Conservation (phyloP, 64 coral and sea anemone species). For the Trachythela sp. region DNA sequence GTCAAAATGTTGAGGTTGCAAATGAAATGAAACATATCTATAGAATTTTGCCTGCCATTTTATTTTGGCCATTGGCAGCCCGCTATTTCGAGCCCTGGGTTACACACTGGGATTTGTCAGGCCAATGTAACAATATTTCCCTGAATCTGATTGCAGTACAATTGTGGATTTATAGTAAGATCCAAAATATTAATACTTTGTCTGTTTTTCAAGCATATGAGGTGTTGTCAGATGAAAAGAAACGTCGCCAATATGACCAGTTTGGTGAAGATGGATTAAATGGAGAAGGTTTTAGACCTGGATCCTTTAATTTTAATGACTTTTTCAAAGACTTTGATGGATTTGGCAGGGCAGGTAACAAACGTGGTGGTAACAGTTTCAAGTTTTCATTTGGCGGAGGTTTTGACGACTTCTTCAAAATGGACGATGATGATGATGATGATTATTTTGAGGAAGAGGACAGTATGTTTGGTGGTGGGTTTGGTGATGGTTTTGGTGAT, state of each 20-base stretch:
- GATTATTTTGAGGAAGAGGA: constrained; percentile 59
- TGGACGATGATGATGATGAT: constrained; percentile 73
- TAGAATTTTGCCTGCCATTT: too few relatives aligned
- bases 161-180: too few relatives aligned
- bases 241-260: constrained; percentile 93
- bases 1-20: too few relatives aligned
- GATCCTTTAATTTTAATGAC: constrained; percentile 13
- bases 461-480: constrained; percentile 50
- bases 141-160: too few relatives aligned
- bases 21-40: too few relatives aligned
- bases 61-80: too few relatives aligned
- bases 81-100: too few relatives aligned
- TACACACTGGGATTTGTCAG: too few relatives aligned
- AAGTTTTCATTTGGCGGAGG: constrained; percentile 94
- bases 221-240: constrained; percentile 97
- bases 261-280: constrained; percentile 97
- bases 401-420: constrained; percentile 98
- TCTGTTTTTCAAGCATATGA: constrained; percentile 84
- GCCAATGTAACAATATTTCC: too few relatives aligned
- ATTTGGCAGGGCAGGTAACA: constrained; percentile 28
- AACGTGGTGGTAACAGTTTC: constrained; percentile 49
- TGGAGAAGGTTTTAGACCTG: constrained; percentile 44
- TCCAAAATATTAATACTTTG: too few relatives aligned
- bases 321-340: constrained; percentile 24
- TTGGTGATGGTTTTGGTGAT: constrained; percentile 71